These are phyloP conservation scores for Collichthys lucidus DNA, from an alignment of 2,113 vertebrate species.

Conservation along the genomic window DNA sequence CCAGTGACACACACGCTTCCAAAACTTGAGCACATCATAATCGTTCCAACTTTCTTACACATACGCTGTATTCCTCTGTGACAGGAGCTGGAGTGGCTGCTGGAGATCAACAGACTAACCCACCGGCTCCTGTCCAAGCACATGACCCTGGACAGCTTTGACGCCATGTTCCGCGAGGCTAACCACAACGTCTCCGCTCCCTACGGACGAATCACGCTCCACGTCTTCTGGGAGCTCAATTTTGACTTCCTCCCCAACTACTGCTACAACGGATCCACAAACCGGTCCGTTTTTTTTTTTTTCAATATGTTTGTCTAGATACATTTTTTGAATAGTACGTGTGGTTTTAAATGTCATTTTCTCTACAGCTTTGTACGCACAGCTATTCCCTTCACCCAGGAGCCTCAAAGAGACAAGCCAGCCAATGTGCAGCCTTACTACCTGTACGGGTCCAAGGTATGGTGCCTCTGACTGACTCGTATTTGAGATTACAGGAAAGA, in stretches of 20 bases:
- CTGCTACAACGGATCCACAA: slow-evolving; percentile 99
- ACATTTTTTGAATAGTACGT: not conserved
- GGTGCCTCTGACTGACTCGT: slow-evolving; percentile 2
- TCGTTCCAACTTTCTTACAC: not conserved
- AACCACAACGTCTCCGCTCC: slow-evolving; percentile 99
- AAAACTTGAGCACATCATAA: not conserved
- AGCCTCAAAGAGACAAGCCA: slow-evolving; percentile 97
- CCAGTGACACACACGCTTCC: not conserved
- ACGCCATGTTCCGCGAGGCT: slow-evolving; percentile 99
- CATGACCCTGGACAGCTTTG: slow-evolving; percentile 98
- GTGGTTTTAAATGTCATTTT: not conserved
- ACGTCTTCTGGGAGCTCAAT: slow-evolving; percentile 99
- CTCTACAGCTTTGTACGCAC: slow-evolving; percentile 94
- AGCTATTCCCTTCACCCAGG: slow-evolving; percentile 98
- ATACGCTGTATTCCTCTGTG: not conserved
- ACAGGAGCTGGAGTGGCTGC: slow-evolving; percentile 97
- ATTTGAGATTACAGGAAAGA: not conserved
- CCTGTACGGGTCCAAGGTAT: slow-evolving; percentile 98
- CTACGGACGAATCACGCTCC: slow-evolving; percentile 98
- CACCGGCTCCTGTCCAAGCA: slow-evolving; percentile 96
- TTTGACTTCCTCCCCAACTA: slow-evolving; percentile 99
- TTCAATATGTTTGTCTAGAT: not conserved
- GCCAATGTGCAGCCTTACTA: slow-evolving; percentile 99
- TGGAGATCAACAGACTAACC: slow-evolving; percentile 97
- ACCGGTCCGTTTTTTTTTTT: slow-evolving; percentile 84